A percentile compares a stretch with the other conserved stretches of the same genome.
These are phyloP conservation scores for rabbit (Oryctolagus cuniculus) DNA, from an alignment of 2,113 vertebrate species.

Conservation along the genomic window mOryCun1.1 NC_091436.1:126822001-126822500, in stretches of 20 bases:
- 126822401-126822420: background rate
- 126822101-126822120: background rate
- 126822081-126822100: background rate
- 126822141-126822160: too few species aligned
- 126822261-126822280: too few species aligned
- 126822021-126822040: conserved; percentile 1
- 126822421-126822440: background rate
- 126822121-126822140: too few species aligned
- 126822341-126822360: too few species aligned
- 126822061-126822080: background rate
- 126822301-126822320: too few species aligned
- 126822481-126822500: background rate
- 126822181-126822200: too few species aligned
- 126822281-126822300: too few species aligned
- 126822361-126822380: background rate
- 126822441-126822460: background rate
- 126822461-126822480: background rate
- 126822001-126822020: background rate
- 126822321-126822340: too few species aligned
- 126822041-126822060: background rate
- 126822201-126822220: too few species aligned
- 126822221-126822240: too few species aligned
- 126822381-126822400: background rate
- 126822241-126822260: too few species aligned
- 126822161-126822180: too few species aligned